Conservation (phyloP, 2,888 invertebrate genomes). For the Pheosia gnoma region DNA sequence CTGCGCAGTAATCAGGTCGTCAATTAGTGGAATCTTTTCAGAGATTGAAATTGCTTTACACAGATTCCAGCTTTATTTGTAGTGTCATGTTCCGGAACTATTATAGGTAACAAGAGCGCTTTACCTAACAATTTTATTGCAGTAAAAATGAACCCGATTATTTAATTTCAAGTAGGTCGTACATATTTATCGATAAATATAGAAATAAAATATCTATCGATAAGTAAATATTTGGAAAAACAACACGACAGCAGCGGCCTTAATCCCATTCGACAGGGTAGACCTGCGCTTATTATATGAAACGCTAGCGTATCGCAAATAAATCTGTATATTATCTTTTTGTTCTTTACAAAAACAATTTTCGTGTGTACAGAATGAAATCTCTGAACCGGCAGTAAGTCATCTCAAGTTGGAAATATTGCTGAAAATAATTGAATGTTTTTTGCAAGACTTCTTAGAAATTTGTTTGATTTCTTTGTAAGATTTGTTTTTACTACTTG, state of each 20-base stretch:
- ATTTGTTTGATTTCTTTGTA: background rate
- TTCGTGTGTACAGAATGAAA: background rate
- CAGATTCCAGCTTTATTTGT: too few species aligned
- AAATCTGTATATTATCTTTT: background rate
- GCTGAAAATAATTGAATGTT: background rate
- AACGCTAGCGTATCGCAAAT: slow-evolving; percentile 2
- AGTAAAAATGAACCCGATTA: too few species aligned
- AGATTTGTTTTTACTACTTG: background rate
- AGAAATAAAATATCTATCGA: too few species aligned
- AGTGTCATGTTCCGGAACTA: too few species aligned
- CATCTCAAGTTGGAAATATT: background rate
- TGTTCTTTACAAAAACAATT: background rate
- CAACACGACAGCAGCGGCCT: slow-evolving; percentile 11
- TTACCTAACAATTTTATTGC: too few species aligned
- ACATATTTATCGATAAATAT: too few species aligned
- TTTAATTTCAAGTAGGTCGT: too few species aligned
- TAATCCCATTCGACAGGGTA: slow-evolving; percentile 23
- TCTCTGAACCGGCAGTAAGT: background rate
- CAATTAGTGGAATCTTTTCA: too few species aligned
- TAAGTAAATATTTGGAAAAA: background rate
- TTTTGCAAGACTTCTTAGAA: background rate
- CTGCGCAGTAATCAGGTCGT: too few species aligned
- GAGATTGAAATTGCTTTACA: too few species aligned
- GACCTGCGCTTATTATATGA: background rate
- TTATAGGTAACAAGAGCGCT: too few species aligned